Base-by-base conservation (phyloP, 2,113 vertebrate genomes). In the Sebastes fasciatus region DNA sequence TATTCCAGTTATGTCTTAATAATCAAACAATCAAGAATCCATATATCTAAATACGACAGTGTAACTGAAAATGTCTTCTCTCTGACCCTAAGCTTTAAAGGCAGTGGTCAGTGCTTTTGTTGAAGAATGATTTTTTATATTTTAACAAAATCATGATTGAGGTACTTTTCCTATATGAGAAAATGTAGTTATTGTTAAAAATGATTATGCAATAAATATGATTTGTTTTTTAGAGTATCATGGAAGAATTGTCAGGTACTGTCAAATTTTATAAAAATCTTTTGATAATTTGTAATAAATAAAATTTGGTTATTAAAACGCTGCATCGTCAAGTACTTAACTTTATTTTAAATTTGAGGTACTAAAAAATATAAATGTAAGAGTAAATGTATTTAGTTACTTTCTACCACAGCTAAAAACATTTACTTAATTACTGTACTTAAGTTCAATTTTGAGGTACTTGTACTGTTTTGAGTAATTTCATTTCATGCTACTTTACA, bases 251-350 rank as follows among this genome's bases (percentile, higher is more conserved):
- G 48, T 64, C 3, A 9, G 21, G 12, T 19, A 26, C 14, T 26
- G 57, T 54, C 9, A n/a, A 17, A 21, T n/a, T 65, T 4, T 55
- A 9, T 43, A 8, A 26, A 57, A 58, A 23, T n/a, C 23, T 83
- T 83, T 70, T 57, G 19, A 1, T 49, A 42, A 58, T 2, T 40
- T 40, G 21, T 54, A 71, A 79, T 55, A 46, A 63, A 49, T 16
- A 23, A 40, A 54, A 52, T 68, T 55, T 71, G 13, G 23, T 70
- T 13, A 71, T 82, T 64, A 57, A 71, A 77, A 43, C 4, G 23
- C 17, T n/a, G 2, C 43, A n/a, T 2, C 54, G 6, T 68, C 0
- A 1, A 17, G 26, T 10, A 60, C 17, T 64, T 42, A 13, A 70
- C 19, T 46, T 45, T 8, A 17, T 61, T 60, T 61, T 19, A 46